Base-by-base conservation (phyloP, 2,888 invertebrate genomes). In the Helleia helle region DNA sequence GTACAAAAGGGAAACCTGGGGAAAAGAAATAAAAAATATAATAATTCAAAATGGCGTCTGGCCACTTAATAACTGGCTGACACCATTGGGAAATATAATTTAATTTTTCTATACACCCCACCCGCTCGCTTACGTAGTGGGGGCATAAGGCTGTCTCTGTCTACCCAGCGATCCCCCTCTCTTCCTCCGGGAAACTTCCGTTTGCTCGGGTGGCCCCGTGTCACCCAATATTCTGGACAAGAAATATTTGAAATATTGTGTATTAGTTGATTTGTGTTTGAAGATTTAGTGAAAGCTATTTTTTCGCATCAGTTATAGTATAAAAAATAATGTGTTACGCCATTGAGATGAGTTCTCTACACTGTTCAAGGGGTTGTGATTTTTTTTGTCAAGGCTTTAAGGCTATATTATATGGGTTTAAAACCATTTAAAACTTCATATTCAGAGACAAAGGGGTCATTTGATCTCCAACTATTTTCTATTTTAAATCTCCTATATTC, bases 11-110 rank as follows among this genome's bases (percentile, higher is more conserved):
- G 63, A 73, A 75, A 75, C 72, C 77, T 68, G 67, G 63, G 64
- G 70, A 66, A 71, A 71, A 64, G 65, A 71, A 72, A 77, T 71
- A 74, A 79, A 80, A 73, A 80, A 79, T 61, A 74, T 76, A 77
- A 81, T 81, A 83, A 79, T 81, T 81, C 84, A 84, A 84, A 80
- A 85, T 85, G 84, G 85, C 84, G 83, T 74, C 79, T 76, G 80
- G 84, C 79, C 79, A 84, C 84, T 85, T 86, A 86, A 86, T 86
- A 85, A 84, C 85, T 80, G 80, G 74, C 85, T 84, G 85, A 86
- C 85, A 86, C 85, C 84, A 81, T 81, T 79, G 84, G 81, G 84
- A 85, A 83, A 85, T 80, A 84, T 85, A 84, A 85, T 85, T 85
- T 84, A 85, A 85, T 85, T 84, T 84, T 81, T 83, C 80, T 75